Base-by-base conservation (phyloP, 1,140 invertebrate species). In the Drosophila asahinai region DNA sequence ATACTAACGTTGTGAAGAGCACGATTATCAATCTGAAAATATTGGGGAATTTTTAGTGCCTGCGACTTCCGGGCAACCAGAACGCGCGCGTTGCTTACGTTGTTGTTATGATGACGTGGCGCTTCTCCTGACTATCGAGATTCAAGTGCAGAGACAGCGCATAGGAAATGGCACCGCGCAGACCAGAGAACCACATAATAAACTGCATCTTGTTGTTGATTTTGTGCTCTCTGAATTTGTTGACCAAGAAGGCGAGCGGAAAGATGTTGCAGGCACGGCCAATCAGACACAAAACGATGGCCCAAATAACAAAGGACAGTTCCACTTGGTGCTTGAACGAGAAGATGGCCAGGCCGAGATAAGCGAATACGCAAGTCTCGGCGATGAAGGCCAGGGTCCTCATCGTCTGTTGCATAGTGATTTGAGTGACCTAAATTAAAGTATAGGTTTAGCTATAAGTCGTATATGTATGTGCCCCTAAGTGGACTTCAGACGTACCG, bases 361-460 rank as follows among this genome's bases (percentile, higher is more conserved):
- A 99, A n/a, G 98, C 99, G 95, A 99, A 99, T 0, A 99, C 99
- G 94, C 98, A 99, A 2, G 99, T 99, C 94, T 99, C 98, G 83
- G 98, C 98, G 83, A 99, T 98, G 91, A 99, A 99, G 7, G 99
- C 97, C 27, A 99, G 94, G 1, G 99, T 99, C 92, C 99, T 95
- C 95, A 99, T 98, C 2, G 98, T 99, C 93, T 99, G 98, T 93
- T 99, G 98, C 96, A 99, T 99, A 3, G 99, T 99, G 9, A 99
- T 99, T 94, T 99, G 99, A 14, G 99, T 99, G 5, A 99, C 97
- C 71, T 74, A 3, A 3, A 15, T 0, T 0, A 6, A 25, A 62
- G 1, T 9, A 6, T 15, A 27, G 8, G 11, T 9, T 12, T n/a
- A 58, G 8, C 6, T 15, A 43, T 7, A 25, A 2, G 2, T 12